phyloP scores from a whole-genome alignment of 2,888 invertebrate species.

The Clivina fossor region DNA sequence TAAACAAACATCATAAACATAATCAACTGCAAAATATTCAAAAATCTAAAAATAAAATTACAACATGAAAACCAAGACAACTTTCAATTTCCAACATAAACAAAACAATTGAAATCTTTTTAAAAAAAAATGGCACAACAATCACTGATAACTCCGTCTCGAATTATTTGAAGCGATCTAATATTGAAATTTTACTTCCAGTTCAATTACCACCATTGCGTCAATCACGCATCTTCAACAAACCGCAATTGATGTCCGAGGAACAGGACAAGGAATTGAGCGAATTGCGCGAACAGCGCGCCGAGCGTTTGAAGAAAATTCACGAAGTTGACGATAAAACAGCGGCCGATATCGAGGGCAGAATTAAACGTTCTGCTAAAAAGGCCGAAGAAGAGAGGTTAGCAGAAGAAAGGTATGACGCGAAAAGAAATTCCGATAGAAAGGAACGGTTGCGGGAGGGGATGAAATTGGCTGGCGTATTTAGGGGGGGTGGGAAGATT shows the following conservation, averaged over 20 bases:
- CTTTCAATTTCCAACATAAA: not conserved
- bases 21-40: no score
- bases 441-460: no score
- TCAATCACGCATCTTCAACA: slow-evolving; percentile 22
- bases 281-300: slow-evolving; percentile 65
- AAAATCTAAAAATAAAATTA: no score
- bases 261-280: slow-evolving; percentile 44
- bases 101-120: not conserved
- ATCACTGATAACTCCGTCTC: no score
- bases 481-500: no score
- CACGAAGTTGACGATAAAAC: slow-evolving; percentile 55
- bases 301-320: slow-evolving; percentile 63
- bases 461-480: no score
- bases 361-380: slow-evolving; percentile 58
- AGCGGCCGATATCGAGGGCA: slow-evolving; percentile 52
- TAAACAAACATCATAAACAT: no score
- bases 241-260: slow-evolving; percentile 23
- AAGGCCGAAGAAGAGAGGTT: slow-evolving; percentile 65
- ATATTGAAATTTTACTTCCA: no score
- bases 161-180: no score
- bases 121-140: slow-evolving; percentile 10
- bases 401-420: slow-evolving; percentile 62
- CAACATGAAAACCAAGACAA: no score
- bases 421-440: not conserved
- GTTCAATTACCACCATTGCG: slow-evolving; percentile 6